Percentiles rank a stretch among this genome's conserved stretches.
These are phyloP conservation scores for Ectemnius cavifrons DNA, from an alignment of 2,888 invertebrate genomes.

Conservation along the genomic window DNA sequence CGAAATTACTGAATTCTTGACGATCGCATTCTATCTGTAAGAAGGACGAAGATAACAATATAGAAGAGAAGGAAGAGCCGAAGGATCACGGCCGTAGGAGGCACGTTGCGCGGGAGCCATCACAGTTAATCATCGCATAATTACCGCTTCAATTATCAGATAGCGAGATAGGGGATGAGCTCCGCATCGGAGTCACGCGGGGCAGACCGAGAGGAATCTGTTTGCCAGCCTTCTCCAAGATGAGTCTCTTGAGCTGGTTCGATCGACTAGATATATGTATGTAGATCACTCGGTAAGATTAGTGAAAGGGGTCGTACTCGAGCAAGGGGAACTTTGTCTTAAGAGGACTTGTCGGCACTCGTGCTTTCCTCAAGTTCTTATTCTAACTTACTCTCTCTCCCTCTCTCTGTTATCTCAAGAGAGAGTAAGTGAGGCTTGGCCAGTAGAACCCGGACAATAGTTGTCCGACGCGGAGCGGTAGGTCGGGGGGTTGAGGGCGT, in stretches of 20 bases:
- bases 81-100: constrained; percentile 55
- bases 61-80: constrained; percentile 18
- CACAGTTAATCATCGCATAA: constrained; percentile 77
- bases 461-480: constrained; percentile 61
- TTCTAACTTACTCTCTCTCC: neutral
- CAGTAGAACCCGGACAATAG: constrained; percentile 63
- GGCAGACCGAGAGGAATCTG: constrained; percentile 58
- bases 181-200: constrained; percentile 50
- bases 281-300: constrained; percentile 33
- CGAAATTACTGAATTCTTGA: too few species aligned
- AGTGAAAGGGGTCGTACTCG: constrained; percentile 2
- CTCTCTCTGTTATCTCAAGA: constrained; percentile 5
- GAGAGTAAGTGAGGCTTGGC: constrained; percentile 45
- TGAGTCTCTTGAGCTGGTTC: constrained; percentile 35
- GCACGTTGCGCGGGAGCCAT: constrained; percentile 76
- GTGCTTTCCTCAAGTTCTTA: neutral
- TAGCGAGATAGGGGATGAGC: constrained; percentile 70
- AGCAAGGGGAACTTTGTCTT: too few species aligned
- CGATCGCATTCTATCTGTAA: neutral
- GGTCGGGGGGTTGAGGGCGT: constrained; percentile 72
- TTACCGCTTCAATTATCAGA: constrained; percentile 77
- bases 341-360: neutral
- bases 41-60: neutral
- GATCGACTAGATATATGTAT: constrained; percentile 15
- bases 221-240: constrained; percentile 39